phyloP scores from a whole-genome alignment of 2,113 vertebrate genomes.

The Brachyhypopomus occidentalis region DNA sequence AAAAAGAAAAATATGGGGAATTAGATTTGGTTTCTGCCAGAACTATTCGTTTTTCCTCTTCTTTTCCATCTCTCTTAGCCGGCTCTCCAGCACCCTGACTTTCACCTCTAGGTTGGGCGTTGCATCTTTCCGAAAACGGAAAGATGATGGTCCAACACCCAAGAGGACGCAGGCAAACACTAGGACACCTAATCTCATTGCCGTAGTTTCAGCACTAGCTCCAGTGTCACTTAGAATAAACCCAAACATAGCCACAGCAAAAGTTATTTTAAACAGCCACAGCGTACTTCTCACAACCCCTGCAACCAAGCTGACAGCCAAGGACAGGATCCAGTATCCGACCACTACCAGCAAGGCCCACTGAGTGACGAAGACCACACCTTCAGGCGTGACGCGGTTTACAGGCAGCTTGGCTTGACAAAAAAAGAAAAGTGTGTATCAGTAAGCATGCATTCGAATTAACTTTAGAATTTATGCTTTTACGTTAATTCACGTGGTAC shows the following conservation, averaged over 20 bases:
- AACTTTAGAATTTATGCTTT: no score
- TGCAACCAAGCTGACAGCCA: slow-evolving; percentile 57
- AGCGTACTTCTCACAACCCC: slow-evolving; percentile 59
- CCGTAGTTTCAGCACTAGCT: slow-evolving; percentile 61
- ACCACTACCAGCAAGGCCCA: slow-evolving; percentile 66
- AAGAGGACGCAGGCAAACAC: slow-evolving; percentile 62
- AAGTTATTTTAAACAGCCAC: slow-evolving; percentile 66
- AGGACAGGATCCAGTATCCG: slow-evolving; percentile 69
- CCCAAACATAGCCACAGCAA: slow-evolving; percentile 57
- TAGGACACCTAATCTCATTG: slow-evolving; percentile 61
- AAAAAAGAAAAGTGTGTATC: background rate
- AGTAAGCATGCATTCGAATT: background rate
- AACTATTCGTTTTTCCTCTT: slow-evolving; percentile 55
- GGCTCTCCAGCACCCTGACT: slow-evolving; percentile 63
- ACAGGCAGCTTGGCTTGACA: slow-evolving; percentile 50
- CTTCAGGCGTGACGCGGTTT: slow-evolving; percentile 59
- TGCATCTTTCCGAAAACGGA: background rate
- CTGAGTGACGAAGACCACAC: slow-evolving; percentile 60
- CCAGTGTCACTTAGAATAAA: slow-evolving; percentile 65
- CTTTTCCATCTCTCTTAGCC: slow-evolving; percentile 66
- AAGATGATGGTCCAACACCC: slow-evolving; percentile 50
- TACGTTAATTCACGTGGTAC: no score
- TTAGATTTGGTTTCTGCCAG: background rate
- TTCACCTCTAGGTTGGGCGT: slow-evolving; percentile 61
- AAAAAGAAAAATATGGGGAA: no score